These are phyloP conservation scores for Erebia ligea DNA, from an alignment of 2,888 invertebrate genomes.

Conservation along the genomic window DNA sequence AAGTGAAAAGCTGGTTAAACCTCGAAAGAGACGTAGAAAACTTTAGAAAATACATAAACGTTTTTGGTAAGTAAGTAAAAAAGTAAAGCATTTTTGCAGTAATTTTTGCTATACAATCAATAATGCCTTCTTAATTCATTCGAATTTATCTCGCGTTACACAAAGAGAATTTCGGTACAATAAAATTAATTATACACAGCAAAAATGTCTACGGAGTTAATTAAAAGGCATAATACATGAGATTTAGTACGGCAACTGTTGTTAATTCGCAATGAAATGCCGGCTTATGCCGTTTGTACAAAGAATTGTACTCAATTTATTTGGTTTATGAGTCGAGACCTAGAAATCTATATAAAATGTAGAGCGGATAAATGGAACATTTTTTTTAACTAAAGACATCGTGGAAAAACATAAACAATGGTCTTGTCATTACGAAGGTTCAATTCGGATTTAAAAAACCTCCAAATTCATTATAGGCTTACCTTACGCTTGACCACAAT, in stretches of 20 bases:
- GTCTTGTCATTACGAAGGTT: no score
- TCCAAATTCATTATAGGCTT: no score
- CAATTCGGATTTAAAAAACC: no score
- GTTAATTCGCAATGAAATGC: constrained; percentile 21
- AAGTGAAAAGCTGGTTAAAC: no score
- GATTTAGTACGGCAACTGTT: constrained; percentile 21
- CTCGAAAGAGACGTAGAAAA: no score
- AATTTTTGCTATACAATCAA: not conserved
- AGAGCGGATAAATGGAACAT: not conserved
- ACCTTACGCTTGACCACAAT: no score
- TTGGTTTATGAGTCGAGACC: not conserved
- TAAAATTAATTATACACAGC: constrained; percentile 8
- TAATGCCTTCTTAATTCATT: not conserved
- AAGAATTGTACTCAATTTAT: constrained; percentile 7
- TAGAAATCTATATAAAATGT: not conserved
- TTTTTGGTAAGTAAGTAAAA: not conserved
- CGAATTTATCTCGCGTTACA: constrained; percentile 2
- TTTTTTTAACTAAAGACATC: no score
- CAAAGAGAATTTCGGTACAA: constrained; percentile 19
- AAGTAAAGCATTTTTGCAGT: not conserved
- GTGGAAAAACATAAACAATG: no score
- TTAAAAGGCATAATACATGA: constrained; percentile 28
- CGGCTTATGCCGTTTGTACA: constrained; percentile 6
- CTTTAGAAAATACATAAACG: no score
- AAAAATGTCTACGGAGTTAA: constrained; percentile 18